Percentiles rank a stretch among this genome's conserved stretches.
Conservation (phyloP, 2,888 invertebrate genomes). For the Galeruca laticollis region DNA sequence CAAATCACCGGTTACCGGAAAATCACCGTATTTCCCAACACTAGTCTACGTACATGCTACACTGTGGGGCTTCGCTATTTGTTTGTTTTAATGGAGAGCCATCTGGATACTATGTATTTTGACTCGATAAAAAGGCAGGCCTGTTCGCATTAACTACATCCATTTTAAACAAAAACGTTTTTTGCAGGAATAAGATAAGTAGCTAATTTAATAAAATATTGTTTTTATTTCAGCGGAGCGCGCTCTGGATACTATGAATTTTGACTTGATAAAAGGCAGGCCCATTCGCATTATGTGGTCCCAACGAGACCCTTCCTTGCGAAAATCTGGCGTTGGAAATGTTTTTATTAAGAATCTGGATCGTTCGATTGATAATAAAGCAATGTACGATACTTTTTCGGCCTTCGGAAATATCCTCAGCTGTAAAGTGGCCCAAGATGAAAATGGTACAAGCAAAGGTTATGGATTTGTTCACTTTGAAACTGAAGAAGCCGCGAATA, state of each 20-base stretch:
- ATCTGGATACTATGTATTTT: too few species aligned
- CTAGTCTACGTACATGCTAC: too few species aligned
- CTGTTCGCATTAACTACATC: not conserved
- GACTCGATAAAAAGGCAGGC: too few species aligned
- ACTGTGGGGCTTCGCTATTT: too few species aligned
- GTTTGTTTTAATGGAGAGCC: too few species aligned
- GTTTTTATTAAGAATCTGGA: conserved; percentile 99
- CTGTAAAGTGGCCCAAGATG: conserved; percentile 98
- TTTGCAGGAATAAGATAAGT: not conserved
- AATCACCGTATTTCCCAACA: too few species aligned
- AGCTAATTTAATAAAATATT: not conserved
- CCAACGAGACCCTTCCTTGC: conserved; percentile 96
- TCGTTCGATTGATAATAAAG: conserved; percentile 98
- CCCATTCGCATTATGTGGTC: conserved; percentile 99
- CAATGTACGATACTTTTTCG: conserved; percentile 99
- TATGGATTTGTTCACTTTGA: conserved; percentile 99
- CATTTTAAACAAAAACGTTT: not conserved
- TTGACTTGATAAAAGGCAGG: conserved; percentile 95
- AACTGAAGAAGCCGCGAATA: conserved; percentile 97
- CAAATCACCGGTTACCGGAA: too few species aligned
- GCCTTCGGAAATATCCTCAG: conserved; percentile 99
- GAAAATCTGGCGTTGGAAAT: conserved; percentile 99
- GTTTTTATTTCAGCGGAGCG: conserved; percentile 85
- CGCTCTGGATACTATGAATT: conserved; percentile 99
- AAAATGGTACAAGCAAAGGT: conserved; percentile 93